Base-by-base conservation (phyloP, 1,140 invertebrate genomes). In the Drosophila malerkotliana region DNA sequence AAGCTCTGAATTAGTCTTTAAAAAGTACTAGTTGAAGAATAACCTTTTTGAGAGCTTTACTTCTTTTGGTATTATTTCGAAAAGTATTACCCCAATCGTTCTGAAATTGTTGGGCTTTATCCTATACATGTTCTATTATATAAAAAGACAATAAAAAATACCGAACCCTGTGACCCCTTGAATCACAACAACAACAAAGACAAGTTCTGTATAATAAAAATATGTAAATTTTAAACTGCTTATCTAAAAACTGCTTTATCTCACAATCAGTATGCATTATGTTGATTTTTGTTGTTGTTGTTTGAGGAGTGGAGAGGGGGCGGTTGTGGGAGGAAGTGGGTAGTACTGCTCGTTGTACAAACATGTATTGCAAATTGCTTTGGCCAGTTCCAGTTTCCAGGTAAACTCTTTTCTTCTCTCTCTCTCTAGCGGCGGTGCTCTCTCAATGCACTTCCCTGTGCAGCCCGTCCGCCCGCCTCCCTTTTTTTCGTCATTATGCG, bases 341-440 rank as follows among this genome's bases (percentile, higher is more conserved):
- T 5, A 15, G 28, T 24, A 15, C 18, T 18, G 56, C 67, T 77
- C 73, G 73, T 81, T 74, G 69, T 77, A 77, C 80, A 84, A 83
- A 82, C 78, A 83, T 79, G 76, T 85, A 82, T 81, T 85, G 82
- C 82, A 85, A 85, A 85, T 85, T 85, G 78, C 73, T 80, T 84
- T 74, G 72, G 77, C 79, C 74, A 84, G 77, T 87, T 85, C 82
- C 82, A 85, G 82, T 85, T 85, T 85, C 78, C 82, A 87, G 82
- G 83, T 79, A 75, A 10, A 12, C 30, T 21, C 30, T 18, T 9
- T 0, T 12, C 41, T 9, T 4, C 67, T 54, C 47, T 57, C 39
- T 55, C 32, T 41, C 59, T 77, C 52, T 47, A 21, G 15, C 41
- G 24, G 14, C 14, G 10, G 4, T 0, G n/a, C 4, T 26, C 32